phyloP scores from a whole-genome alignment of 2,797 vertebrate genomes.

The Amblyopsis hoosieri region DNA sequence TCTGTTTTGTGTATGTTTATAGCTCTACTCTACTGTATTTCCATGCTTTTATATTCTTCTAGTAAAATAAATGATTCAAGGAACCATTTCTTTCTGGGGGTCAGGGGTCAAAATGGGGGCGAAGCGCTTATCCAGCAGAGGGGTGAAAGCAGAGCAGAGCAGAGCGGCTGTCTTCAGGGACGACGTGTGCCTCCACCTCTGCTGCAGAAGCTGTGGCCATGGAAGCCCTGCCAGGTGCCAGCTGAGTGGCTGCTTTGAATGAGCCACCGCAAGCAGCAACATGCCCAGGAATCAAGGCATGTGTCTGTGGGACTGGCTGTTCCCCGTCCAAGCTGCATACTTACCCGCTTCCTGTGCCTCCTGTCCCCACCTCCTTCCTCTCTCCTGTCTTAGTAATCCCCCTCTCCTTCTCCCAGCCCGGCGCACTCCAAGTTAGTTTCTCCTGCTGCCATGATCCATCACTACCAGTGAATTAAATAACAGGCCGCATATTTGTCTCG shows the following conservation, averaged over 20 bases:
- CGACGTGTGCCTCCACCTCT: constrained; percentile 56
- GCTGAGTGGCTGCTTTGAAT: constrained; percentile 79
- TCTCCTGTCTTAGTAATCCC: constrained; percentile 48
- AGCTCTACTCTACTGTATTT: no score
- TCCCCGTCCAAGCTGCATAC: constrained; percentile 60
- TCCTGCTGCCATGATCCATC: constrained; percentile 67
- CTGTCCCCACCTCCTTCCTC: constrained; percentile 47
- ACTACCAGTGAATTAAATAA: constrained; percentile 57
- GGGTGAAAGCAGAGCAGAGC: constrained; percentile 34
- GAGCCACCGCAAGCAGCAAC: constrained; percentile 77
- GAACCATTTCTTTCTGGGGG: no score
- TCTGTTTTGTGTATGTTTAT: no score
- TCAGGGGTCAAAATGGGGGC: no score
- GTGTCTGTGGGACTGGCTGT: constrained; percentile 59
- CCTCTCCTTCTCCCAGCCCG: constrained; percentile 10
- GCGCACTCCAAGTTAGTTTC: constrained; percentile 46
- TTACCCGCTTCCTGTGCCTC: constrained; percentile 65
- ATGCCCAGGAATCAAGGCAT: constrained; percentile 73
- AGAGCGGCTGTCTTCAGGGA: constrained; percentile 51
- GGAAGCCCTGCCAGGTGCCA: constrained; percentile 75
- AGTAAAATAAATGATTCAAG: no score
- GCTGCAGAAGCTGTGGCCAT: constrained; percentile 73
- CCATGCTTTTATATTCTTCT: no score
- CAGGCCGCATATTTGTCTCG: constrained; percentile 67
- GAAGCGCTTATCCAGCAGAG: constrained; percentile 40